phyloP scores from a whole-genome alignment of 2,113 vertebrate genomes.

The Coracopsis vasa region DNA sequence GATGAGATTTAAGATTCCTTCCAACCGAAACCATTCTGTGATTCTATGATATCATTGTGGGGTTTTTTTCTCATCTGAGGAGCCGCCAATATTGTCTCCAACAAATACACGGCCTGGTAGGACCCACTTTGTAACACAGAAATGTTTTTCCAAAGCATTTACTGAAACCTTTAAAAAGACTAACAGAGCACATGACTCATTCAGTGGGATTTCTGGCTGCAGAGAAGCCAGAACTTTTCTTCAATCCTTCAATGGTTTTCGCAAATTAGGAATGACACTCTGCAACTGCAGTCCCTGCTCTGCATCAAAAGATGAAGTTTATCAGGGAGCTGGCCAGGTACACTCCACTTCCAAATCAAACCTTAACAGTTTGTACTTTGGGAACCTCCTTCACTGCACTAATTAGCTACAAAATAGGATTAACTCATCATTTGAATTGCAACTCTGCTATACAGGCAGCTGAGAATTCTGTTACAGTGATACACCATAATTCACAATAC shows the following conservation, averaged over 20 bases:
- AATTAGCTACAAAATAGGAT: not conserved
- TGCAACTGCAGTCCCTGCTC: not conserved
- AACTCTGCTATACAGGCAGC: not conserved
- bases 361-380: not conserved
- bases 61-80: not conserved
- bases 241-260: fast-evolving
- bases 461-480: not conserved
- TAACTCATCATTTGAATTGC: not conserved
- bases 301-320: not conserved
- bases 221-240: not conserved
- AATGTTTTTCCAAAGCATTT: not conserved
- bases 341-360: not conserved
- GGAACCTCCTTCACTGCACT: not conserved
- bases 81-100: not conserved
- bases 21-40: too few relatives aligned
- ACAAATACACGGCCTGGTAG: not conserved
- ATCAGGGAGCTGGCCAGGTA: not conserved
- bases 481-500: not conserved
- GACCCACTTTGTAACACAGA: not conserved
- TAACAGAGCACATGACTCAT: not conserved
- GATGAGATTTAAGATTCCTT: too few relatives aligned
- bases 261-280: not conserved
- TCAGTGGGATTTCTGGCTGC: not conserved
- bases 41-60: fast-evolving
- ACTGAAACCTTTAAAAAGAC: not conserved